phyloP scores from a whole-genome alignment of 2,797 vertebrate genomes.

The Catharus ustulatus region DNA sequence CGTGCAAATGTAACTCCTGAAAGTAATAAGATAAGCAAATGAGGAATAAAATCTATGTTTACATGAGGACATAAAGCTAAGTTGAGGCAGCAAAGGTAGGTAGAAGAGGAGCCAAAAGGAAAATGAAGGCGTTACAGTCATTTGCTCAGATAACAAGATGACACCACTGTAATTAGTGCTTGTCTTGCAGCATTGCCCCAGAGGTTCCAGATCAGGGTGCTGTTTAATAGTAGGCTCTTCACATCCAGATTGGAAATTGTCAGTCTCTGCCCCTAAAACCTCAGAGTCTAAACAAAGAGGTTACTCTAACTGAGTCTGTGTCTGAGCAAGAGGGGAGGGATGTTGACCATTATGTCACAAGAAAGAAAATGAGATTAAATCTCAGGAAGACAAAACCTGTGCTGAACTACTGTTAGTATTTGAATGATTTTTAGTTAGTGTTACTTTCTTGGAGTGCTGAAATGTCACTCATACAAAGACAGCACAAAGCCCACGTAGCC shows the following conservation, averaged over 20 bases:
- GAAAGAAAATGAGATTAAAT: neutral
- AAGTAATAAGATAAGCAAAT: constrained; percentile 13
- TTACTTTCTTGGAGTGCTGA: neutral
- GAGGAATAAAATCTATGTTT: constrained; percentile 1
- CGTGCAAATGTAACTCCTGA: neutral
- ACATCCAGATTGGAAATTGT: neutral
- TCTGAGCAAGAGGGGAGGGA: rapidly evolving
- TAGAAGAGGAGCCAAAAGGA: constrained; percentile 37
- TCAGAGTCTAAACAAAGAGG: neutral
- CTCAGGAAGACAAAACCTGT: neutral
- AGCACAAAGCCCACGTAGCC: neutral
- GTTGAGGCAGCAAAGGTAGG: neutral
- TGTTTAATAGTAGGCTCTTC: neutral
- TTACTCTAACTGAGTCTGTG: neutral
- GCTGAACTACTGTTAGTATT: neutral
- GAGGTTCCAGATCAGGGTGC: neutral
- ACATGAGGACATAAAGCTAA: neutral
- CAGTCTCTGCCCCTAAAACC: neutral
- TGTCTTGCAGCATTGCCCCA: neutral
- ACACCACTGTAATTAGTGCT: constrained; percentile 45
- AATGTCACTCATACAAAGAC: neutral
- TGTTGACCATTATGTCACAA: rapidly evolving
- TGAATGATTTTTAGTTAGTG: neutral
- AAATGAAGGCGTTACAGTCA: constrained; percentile 18
- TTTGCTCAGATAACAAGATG: constrained; percentile 48